Evolutionary conservation across 2,113 vertebrate species (phyloP).

Genomic region (Crotalus horridus): DNA sequence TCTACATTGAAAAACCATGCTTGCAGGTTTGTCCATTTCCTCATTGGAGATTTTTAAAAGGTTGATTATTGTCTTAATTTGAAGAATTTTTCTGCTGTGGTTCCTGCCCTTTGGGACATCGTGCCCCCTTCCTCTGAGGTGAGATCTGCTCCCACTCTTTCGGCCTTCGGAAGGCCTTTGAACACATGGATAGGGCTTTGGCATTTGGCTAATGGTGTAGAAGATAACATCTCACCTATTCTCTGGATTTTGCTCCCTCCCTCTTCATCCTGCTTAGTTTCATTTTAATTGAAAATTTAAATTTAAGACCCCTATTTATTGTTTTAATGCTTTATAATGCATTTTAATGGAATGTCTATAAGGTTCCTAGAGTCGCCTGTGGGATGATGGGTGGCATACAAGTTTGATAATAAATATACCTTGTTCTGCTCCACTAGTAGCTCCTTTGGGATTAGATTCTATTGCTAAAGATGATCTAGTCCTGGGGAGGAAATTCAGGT

Average conservation of each 20-base stretch:
- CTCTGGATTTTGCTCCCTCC: not conserved
- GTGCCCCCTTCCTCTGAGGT: not conserved
- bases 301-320: not conserved
- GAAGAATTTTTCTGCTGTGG: not conserved
- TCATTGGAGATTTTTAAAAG: not conserved
- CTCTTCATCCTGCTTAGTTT: not conserved
- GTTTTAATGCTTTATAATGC: not conserved
- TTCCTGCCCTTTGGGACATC: not conserved
- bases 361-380: not conserved
- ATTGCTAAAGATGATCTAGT: not conserved
- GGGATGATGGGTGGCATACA: not conserved
- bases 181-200: not conserved
- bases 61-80: not conserved
- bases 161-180: not conserved
- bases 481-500: not conserved
- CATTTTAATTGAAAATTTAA: not conserved
- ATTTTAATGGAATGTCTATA: not conserved
- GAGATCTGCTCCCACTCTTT: not conserved
- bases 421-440: not conserved
- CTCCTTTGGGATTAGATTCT: not conserved
- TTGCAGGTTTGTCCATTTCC: not conserved
- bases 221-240: not conserved
- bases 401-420: not conserved
- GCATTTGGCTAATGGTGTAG: not conserved
- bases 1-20: not conserved